phyloP scores from a whole-genome alignment of 2,113 vertebrate genomes.

The Bostrychus sinensis region DNA sequence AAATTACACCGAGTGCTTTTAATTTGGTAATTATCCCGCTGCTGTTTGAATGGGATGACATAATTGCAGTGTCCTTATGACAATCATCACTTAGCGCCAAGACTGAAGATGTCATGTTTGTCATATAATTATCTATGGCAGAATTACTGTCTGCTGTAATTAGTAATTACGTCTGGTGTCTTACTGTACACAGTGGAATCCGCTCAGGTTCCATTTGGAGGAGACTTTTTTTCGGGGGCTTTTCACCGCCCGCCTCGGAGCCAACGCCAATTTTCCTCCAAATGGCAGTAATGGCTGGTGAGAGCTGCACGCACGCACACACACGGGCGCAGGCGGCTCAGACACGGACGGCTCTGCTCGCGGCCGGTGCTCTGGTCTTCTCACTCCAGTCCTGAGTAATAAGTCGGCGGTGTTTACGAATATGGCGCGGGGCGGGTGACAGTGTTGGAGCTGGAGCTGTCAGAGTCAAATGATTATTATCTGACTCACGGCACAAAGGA shows the following conservation, averaged over 20 bases:
- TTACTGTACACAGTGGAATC: constrained; percentile 70
- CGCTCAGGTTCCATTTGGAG: constrained; percentile 22
- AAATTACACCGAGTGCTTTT: constrained; percentile 65
- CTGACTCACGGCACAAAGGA: too few species aligned
- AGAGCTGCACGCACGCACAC: too few species aligned
- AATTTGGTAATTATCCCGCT: constrained; percentile 59
- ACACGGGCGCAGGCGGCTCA: too few species aligned
- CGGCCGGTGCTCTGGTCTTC: constrained; percentile 1
- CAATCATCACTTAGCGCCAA: constrained; percentile 70
- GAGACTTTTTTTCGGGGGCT: constrained; percentile 42
- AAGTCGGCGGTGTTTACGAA: too few species aligned
- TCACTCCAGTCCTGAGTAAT: constrained; percentile 9
- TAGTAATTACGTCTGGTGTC: constrained; percentile 73
- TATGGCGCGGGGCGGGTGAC: too few species aligned
- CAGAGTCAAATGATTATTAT: too few species aligned
- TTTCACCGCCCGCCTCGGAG: constrained; percentile 34
- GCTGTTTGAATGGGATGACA: constrained; percentile 60
- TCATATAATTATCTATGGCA: constrained; percentile 77
- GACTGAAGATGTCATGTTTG: constrained; percentile 72
- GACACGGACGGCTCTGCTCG: too few species aligned
- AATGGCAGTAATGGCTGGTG: constrained; percentile 58
- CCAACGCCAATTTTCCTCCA: constrained; percentile 54
- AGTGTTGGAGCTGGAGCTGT: too few species aligned
- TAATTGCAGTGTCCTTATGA: constrained; percentile 76
- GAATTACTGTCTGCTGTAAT: constrained; percentile 73